Conservation (phyloP, 2,113 vertebrate genomes). For the Plecturocebus donacophilus region DNA sequence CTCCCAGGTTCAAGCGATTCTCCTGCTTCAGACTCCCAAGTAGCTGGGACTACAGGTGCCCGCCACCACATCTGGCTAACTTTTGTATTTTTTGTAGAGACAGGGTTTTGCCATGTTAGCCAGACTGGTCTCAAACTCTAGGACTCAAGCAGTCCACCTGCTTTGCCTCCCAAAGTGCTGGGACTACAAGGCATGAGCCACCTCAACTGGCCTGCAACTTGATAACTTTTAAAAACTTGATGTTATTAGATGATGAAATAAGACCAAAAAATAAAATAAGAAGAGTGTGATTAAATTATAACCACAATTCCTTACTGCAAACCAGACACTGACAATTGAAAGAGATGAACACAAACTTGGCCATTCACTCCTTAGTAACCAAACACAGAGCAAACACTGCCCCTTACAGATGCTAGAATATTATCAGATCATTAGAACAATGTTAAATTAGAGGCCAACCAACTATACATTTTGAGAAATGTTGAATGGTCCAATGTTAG, state of each 20-base stretch:
- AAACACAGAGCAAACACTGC: neutral
- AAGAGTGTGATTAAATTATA: neutral
- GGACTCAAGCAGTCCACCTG: too few species aligned
- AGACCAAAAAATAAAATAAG: slow-evolving; percentile 12
- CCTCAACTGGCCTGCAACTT: too few species aligned
- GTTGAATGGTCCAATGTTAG: neutral
- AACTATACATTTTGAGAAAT: neutral
- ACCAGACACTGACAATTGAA: neutral
- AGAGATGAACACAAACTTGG: neutral
- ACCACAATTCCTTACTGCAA: neutral
- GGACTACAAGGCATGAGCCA: too few species aligned
- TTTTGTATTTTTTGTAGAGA: too few species aligned
- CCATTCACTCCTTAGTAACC: neutral
- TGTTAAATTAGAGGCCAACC: neutral
- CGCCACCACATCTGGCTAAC: too few species aligned
- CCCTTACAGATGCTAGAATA: neutral
- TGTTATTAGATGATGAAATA: neutral
- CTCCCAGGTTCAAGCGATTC: too few species aligned
- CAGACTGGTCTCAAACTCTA: too few species aligned
- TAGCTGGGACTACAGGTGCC: too few species aligned
- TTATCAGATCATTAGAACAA: neutral
- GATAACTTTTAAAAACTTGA: neutral
- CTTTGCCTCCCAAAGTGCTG: too few species aligned
- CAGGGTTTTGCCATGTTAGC: too few species aligned
- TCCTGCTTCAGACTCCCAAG: too few species aligned